These are phyloP conservation scores for Pseudorhiza aurosa DNA, from an alignment of 30 jellyfish, hydroid and myxozoan species.

Conservation along the genomic window DNA sequence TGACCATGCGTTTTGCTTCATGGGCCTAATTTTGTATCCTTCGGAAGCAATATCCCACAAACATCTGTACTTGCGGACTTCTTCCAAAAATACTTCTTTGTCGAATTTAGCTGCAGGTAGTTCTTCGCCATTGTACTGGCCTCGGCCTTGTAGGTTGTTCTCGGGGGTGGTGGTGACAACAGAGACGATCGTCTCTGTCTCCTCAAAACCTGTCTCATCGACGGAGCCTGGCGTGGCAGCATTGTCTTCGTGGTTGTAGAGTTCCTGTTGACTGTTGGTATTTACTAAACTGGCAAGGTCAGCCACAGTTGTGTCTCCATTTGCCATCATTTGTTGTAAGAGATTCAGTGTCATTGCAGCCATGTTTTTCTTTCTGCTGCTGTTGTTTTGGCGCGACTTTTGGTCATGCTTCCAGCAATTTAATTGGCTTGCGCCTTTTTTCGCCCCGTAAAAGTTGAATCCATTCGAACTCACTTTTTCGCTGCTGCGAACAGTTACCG, in stretches of 20 bases:
- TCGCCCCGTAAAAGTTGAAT: slow-evolving; percentile 35
- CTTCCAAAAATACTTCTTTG: slow-evolving; percentile 20
- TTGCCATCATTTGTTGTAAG: slow-evolving; percentile 53
- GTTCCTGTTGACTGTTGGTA: slow-evolving; percentile 36
- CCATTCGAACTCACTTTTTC: slow-evolving; percentile 58
- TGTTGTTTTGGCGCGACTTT: slow-evolving; percentile 42
- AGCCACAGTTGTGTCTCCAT: slow-evolving; percentile 34
- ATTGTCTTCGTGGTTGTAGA: slow-evolving; percentile 29
- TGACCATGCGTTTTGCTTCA: slow-evolving; percentile 20
- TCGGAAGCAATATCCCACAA: slow-evolving; percentile 10
- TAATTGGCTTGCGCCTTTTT: slow-evolving; percentile 58
- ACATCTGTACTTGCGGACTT: neutral
- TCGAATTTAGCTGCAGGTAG: slow-evolving; percentile 31
- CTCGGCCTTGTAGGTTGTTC: slow-evolving; percentile 49
- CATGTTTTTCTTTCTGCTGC: slow-evolving; percentile 48
- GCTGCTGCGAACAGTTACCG: slow-evolving; percentile 55
- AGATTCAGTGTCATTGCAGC: slow-evolving; percentile 38
- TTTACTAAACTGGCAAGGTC: slow-evolving; percentile 38
- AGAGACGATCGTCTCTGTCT: slow-evolving; percentile 39
- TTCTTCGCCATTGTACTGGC: slow-evolving; percentile 48
- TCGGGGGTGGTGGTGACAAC: slow-evolving; percentile 46
- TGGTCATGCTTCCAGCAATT: slow-evolving; percentile 49
- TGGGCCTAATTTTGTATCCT: slow-evolving; percentile 9
- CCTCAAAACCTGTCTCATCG: slow-evolving; percentile 16
- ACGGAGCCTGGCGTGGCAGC: slow-evolving; percentile 52